Evolutionary conservation across 2,888 invertebrate species (phyloP).

Genomic region (Ischnura elegans): DNA sequence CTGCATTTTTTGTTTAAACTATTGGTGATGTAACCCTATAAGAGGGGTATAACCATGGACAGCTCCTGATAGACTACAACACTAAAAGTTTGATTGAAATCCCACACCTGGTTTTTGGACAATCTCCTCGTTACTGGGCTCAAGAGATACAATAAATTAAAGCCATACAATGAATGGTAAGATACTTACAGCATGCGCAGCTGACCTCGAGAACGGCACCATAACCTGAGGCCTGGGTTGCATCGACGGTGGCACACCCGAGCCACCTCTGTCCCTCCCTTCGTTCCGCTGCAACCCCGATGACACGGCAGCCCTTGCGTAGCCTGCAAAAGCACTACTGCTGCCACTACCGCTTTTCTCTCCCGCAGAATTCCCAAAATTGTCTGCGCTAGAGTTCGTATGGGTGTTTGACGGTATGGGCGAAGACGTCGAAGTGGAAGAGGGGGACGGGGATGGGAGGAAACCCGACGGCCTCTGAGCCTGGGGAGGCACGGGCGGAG

Average conservation of each 20-base stretch:
- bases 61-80: too few species aligned
- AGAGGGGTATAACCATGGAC: too few species aligned
- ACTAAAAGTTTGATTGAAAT: too few species aligned
- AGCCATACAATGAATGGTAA: too few species aligned
- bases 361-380: conserved; percentile 30
- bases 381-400: conserved; percentile 49
- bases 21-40: too few species aligned
- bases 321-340: conserved; percentile 73
- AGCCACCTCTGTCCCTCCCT: conserved; percentile 34
- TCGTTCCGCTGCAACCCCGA: conserved; percentile 41
- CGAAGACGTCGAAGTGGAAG: conserved; percentile 45
- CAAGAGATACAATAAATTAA: too few species aligned
- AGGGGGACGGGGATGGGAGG: conserved; percentile 37
- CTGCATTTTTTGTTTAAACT: too few species aligned
- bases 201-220: conserved; percentile 37
- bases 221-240: conserved; percentile 41
- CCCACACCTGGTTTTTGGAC: too few species aligned
- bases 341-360: conserved; percentile 69
- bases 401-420: conserved; percentile 53
- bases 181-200: conserved; percentile 42
- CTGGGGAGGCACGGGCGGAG: conserved; percentile 11
- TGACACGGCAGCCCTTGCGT: conserved; percentile 72
- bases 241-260: not conserved
- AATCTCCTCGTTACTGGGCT: too few species aligned
- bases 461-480: not conserved